These are phyloP conservation scores for Pteronotus mesoamericanus DNA, from an alignment of 2,797 vertebrate genomes.

Conservation along the genomic window DNA sequence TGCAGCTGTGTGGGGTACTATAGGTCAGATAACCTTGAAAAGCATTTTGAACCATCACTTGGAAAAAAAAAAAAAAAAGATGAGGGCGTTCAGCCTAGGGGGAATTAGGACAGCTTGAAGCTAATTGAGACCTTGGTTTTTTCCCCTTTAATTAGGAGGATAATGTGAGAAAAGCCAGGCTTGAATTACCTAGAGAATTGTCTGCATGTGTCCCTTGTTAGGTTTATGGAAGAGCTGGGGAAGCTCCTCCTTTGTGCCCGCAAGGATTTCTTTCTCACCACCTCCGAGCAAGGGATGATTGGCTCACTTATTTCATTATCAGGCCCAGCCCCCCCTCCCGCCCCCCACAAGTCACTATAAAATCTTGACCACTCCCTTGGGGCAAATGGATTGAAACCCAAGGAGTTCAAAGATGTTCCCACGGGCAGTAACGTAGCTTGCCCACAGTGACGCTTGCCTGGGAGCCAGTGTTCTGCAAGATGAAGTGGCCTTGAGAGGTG, in stretches of 20 bases:
- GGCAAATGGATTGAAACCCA: background rate
- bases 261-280: background rate
- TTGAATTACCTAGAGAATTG: background rate
- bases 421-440: background rate
- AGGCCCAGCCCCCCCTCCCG: background rate
- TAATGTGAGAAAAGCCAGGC: background rate
- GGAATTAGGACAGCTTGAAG: background rate
- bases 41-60: background rate
- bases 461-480: background rate
- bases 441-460: background rate
- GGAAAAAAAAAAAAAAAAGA: background rate
- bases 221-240: background rate
- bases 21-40: background rate
- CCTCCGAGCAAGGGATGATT: background rate
- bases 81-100: background rate
- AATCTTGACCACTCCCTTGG: background rate
- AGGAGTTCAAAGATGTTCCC: background rate
- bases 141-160: background rate
- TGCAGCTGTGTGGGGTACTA: accelerated
- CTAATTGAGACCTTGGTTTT: background rate
- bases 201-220: background rate
- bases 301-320: background rate
- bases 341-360: background rate
- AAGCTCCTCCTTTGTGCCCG: background rate
- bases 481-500: background rate